Conservation (phyloP, 2,888 invertebrate genomes). For the Papilio elwesi region DNA sequence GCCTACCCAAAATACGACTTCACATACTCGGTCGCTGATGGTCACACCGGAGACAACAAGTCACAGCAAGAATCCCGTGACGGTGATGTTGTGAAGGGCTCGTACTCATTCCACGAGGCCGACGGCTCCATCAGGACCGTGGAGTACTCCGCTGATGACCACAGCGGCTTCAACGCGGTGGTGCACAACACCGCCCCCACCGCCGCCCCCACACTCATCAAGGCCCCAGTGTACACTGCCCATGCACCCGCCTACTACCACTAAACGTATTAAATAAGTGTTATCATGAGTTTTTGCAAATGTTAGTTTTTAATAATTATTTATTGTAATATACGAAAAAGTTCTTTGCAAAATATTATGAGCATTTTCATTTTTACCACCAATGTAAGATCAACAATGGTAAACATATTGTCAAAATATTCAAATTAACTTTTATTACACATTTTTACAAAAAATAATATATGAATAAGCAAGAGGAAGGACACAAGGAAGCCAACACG, state of each 20-base stretch:
- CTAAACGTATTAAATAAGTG: slow-evolving; percentile 46
- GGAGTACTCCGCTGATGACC: slow-evolving; percentile 79
- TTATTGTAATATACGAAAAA: slow-evolving; percentile 55
- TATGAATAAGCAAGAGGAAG: too few species aligned
- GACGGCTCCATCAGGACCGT: slow-evolving; percentile 80
- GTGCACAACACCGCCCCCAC: slow-evolving; percentile 68
- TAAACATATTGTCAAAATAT: too few species aligned
- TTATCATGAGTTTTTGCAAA: slow-evolving; percentile 17
- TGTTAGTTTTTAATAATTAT: slow-evolving; percentile 56
- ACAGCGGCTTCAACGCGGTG: slow-evolving; percentile 73
- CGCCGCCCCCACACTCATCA: slow-evolving; percentile 59
- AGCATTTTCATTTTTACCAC: too few species aligned
- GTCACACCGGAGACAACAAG: slow-evolving; percentile 81
- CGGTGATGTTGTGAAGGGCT: slow-evolving; percentile 79
- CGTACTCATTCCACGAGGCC: slow-evolving; percentile 77
- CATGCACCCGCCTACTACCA: slow-evolving; percentile 60
- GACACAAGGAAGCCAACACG: too few species aligned
- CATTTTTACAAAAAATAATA: too few species aligned
- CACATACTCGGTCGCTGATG: slow-evolving; percentile 79
- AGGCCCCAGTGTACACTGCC: slow-evolving; percentile 52
- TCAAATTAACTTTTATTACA: too few species aligned
- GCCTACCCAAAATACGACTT: slow-evolving; percentile 71
- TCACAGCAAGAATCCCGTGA: slow-evolving; percentile 77
- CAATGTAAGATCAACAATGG: too few species aligned
- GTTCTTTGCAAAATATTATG: background rate